Evolutionary conservation across 2,113 vertebrate genomes (phyloP).

Genomic region (Siniperca knerii): DNA sequence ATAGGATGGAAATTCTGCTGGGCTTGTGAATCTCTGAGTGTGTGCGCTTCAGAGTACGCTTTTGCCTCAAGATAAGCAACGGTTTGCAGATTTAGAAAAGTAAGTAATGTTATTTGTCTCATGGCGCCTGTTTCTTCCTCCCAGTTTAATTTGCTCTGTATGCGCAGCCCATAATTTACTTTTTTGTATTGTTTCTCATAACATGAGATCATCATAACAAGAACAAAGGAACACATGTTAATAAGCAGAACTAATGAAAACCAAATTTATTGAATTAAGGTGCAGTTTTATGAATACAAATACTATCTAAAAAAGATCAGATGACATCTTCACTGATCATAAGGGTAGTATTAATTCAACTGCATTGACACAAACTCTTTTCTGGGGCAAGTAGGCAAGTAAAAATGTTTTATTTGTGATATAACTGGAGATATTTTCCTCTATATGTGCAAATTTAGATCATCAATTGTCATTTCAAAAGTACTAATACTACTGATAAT

Average conservation of each 20-base stretch:
- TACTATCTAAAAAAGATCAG: background rate
- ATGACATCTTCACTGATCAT: conserved; percentile 19
- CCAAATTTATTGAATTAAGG: background rate
- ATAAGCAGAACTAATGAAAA: conserved; percentile 36
- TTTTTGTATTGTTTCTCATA: conserved; percentile 12
- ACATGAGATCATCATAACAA: conserved; percentile 36
- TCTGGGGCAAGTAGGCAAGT: background rate
- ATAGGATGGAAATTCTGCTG: conserved; percentile 71
- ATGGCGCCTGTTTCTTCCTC: conserved; percentile 8
- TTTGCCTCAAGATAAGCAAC: conserved; percentile 47
- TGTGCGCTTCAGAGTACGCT: conserved; percentile 29
- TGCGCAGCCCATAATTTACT: background rate
- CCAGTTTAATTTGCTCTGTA: conserved; percentile 16
- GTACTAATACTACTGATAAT: background rate
- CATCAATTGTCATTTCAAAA: background rate
- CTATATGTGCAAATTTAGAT: background rate
- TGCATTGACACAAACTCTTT: conserved; percentile 5
- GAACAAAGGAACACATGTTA: conserved; percentile 20
- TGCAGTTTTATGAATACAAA: conserved; percentile 18
- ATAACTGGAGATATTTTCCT: background rate
- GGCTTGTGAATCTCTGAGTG: conserved; percentile 65
- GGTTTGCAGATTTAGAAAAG: conserved; percentile 54
- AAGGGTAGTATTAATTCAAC: background rate
- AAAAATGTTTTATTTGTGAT: too few species aligned
- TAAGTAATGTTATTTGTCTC: conserved; percentile 46